Evolutionary conservation across 2,113 vertebrate genomes (phyloP), one percentile per base, ranked within the genome.

Genomic region (Lampris megalopsis): DNA sequence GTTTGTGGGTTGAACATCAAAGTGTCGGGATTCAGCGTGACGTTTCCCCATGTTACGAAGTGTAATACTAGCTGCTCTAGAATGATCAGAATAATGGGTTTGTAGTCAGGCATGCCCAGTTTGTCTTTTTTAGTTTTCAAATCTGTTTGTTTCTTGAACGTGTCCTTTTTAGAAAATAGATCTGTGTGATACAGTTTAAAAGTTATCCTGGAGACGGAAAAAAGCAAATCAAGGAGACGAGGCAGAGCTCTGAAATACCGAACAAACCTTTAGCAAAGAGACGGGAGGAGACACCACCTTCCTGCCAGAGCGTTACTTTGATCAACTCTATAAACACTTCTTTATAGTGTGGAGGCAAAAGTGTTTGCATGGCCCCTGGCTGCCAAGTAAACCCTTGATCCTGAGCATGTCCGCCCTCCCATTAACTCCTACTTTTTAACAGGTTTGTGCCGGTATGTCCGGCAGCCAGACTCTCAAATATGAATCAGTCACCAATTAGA

Each of bases 391-490:
- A 83, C 75, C 82, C 54, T 63, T 86, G 68, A 88, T 86, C 77
- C 80, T 79, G 42, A 84, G 71, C 70, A 68, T 36, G 49, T 9
- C 9, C 53, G 77, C 56, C 59, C 75, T 68, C 64, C 75, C 62
- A 62, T 87, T 87, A 86, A 85, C 84, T 80, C 24, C 61, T 78
- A 75, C 66, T 48, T 88, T 82, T 83, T 62, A 88, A 74, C 83
- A 64, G 87, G 79, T 56, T 83, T 85, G 75, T 88, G 84, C 86
- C 61, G 72, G 81, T 64, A 37, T 65, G 71, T 76, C 80, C 78
- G 76, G 76, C 62, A 68, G 83, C 83, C 83, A 88, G 70, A 13
- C 73, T 71, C 70, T 81, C 77, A 81, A 81, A 89, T 80, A 86
- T 80, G 80, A 88, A 85, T 83, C 82, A 91, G 73, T 84, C 80